A percentile compares a stretch with the other conserved stretches of the same genome.
Conservation (phyloP, 2,797 vertebrate species). For the Pristis pectinata region DNA sequence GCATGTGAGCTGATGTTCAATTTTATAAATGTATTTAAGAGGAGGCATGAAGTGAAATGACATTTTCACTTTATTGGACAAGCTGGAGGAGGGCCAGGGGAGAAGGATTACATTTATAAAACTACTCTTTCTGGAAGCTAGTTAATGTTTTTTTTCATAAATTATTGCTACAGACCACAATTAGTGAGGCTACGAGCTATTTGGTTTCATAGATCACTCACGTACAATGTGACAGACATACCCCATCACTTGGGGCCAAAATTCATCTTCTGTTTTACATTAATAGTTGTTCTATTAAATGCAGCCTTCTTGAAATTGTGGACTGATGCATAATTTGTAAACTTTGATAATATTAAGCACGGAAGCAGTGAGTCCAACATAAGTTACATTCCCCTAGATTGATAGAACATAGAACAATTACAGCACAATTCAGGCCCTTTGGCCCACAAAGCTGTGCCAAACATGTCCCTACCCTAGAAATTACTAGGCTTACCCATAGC, state of each 20-base stretch:
- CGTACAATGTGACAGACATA: background rate
- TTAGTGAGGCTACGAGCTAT: background rate
- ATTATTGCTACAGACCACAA: background rate
- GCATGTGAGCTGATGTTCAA: background rate
- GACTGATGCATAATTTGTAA: background rate
- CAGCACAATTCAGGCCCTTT: too few species aligned
- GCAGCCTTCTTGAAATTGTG: background rate
- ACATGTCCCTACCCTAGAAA: too few species aligned
- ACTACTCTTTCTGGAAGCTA: background rate
- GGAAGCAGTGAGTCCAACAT: background rate
- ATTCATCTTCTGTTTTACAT: background rate
- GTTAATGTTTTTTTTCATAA: constrained; percentile 7
- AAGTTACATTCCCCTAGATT: background rate
- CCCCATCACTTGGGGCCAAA: background rate
- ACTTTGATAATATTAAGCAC: too few species aligned
- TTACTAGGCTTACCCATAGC: too few species aligned
- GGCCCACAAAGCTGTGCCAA: too few species aligned
- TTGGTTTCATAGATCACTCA: background rate
- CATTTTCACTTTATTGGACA: background rate
- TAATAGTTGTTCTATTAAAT: background rate
- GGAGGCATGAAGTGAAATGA: background rate
- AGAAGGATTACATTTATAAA: constrained; percentile 15
- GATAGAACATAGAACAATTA: too few species aligned
- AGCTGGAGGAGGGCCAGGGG: background rate
- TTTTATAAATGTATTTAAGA: background rate